Base-by-base conservation (phyloP, 2,113 vertebrate genomes). In the Leiothrix lutea region DNA sequence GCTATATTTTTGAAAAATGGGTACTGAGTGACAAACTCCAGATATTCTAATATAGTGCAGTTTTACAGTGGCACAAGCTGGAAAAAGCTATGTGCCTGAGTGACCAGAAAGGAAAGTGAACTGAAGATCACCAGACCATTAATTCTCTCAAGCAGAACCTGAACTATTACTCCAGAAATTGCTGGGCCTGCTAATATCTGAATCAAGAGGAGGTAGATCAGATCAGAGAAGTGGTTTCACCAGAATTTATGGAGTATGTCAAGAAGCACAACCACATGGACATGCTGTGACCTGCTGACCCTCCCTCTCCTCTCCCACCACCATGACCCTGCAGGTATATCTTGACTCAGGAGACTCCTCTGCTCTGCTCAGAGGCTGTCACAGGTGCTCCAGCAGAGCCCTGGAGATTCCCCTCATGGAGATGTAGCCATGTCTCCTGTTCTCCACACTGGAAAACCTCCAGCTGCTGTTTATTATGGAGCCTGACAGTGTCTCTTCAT, bases 1-100 rank as follows among this genome's bases (percentile, higher is more conserved):
- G 86, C n/a, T 80, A 3, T 45, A 67, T 48, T 92, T 89, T 50
- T 73, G 60, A 54, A 84, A 94, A 94, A 90, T 50, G 14, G 33
- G 11, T 48, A 60, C 35, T 10, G 65, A 80, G 40, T 60, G 85
- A 94, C 79, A 86, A 54, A 88, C 77, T 72, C 25, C 38, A 77
- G 74, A 69, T 62, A 62, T 40, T 92, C 38, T 70, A 80, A 35
- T 29, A 33, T 3, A 17, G 42, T 31, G 31, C 5, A 42, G 42
- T 57, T 88, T 51, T 42, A 38, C 69, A 71, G n/a, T 47, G 35
- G 65, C 65, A 92, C 11, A 64, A 48, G n/a, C 26, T 78, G 64
- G 62, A 20, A 67, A 88, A 70, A 86, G 13, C 20, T 47, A 18
- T 14, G n/a, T 33, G 44, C 12, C 5, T 15, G 16, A 90, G 44